These are phyloP conservation scores for Semotilus atromaculatus DNA, from an alignment of 2,797 vertebrate species.

Conservation along the genomic window DNA sequence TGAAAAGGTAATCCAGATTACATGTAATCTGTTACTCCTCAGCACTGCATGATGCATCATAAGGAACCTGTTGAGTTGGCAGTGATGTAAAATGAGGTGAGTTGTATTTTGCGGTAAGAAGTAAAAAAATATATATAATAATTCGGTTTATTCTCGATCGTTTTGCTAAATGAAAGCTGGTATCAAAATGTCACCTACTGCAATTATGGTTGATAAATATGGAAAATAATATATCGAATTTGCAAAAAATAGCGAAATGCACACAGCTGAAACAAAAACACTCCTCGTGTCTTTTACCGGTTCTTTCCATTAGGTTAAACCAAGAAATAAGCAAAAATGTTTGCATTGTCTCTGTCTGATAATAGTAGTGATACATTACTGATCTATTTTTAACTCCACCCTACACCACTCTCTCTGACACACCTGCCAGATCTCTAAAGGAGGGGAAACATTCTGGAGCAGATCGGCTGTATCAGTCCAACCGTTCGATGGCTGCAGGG, in stretches of 20 bases:
- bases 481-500: slow-evolving; percentile 28
- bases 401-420: slow-evolving; percentile 44
- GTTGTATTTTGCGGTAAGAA: background rate
- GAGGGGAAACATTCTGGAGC: slow-evolving; percentile 38
- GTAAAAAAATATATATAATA: too few relatives aligned
- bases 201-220: background rate
- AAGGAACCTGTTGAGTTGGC: background rate
- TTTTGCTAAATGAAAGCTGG: background rate
- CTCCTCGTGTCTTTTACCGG: background rate
- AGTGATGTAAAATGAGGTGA: background rate
- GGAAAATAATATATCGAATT: background rate
- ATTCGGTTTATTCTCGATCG: background rate
- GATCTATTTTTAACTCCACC: slow-evolving; percentile 53
- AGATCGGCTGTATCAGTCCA: slow-evolving; percentile 32
- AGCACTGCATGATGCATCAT: background rate
- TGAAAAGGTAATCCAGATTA: background rate
- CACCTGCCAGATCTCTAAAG: slow-evolving; percentile 52
- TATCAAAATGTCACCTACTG: background rate
- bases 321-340: background rate
- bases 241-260: background rate
- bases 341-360: background rate
- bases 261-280: background rate
- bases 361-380: slow-evolving; percentile 11
- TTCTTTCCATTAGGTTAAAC: background rate
- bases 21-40: background rate